phyloP scores from a whole-genome alignment of 2,797 vertebrate genomes.

The Toxotes lorentzi region DNA sequence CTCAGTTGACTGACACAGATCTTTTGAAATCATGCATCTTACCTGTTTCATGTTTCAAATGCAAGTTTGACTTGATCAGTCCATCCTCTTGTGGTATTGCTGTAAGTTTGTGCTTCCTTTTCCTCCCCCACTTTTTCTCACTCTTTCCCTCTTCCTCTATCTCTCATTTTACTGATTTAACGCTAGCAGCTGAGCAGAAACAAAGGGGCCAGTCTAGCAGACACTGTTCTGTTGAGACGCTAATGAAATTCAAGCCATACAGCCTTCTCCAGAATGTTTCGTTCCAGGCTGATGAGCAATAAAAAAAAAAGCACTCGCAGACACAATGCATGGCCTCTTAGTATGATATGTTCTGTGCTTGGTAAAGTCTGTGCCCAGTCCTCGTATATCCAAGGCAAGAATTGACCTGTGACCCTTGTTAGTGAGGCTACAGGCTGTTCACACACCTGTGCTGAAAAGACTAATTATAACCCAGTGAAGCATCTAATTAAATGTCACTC shows the following conservation, averaged over 20 bases:
- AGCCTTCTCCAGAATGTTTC: constrained; percentile 74
- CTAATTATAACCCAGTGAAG: constrained; percentile 61
- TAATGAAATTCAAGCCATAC: constrained; percentile 84
- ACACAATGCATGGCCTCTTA: constrained; percentile 67
- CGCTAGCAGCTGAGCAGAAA: constrained; percentile 74
- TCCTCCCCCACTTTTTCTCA: constrained; percentile 20
- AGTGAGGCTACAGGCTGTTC: constrained; percentile 68
- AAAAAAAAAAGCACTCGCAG: constrained; percentile 50
- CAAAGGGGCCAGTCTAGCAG: constrained; percentile 76
- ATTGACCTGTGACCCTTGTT: constrained; percentile 74
- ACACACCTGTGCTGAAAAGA: constrained; percentile 69
- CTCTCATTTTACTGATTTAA: constrained; percentile 65
- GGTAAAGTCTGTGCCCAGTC: constrained; percentile 49
- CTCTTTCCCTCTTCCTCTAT: constrained; percentile 40
- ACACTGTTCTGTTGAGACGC: constrained; percentile 73
- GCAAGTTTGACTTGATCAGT: constrained; percentile 28
- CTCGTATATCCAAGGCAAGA: constrained; percentile 61
- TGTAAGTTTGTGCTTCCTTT: constrained; percentile 36
- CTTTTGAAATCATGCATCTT: constrained; percentile 35
- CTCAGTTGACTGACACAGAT: constrained; percentile 2
- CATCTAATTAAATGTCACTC: constrained; percentile 63
- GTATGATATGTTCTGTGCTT: constrained; percentile 58
- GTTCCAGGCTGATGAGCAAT: constrained; percentile 81
- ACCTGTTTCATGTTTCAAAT: constrained; percentile 61
- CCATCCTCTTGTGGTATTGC: constrained; percentile 27